phyloP scores from a whole-genome alignment of 2,797 vertebrate genomes.

The Halcyon smyrnensis region DNA sequence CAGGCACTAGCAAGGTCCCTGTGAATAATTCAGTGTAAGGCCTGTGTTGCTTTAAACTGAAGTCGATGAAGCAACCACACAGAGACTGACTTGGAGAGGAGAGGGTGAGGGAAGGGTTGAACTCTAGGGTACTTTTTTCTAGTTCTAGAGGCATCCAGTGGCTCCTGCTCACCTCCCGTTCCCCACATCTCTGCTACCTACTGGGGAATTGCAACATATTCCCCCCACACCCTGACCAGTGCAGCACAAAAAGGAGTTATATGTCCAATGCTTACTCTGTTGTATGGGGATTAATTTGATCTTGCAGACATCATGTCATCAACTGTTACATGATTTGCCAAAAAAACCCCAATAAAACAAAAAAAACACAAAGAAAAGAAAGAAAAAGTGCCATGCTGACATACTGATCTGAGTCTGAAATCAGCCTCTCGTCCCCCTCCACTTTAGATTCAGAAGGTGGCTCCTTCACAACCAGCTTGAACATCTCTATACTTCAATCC shows the following conservation, averaged over 20 bases:
- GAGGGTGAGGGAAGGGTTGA: neutral
- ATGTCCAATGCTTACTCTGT: neutral
- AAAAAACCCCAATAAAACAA: neutral
- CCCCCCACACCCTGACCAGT: neutral
- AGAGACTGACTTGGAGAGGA: neutral
- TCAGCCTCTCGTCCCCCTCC: fast-evolving
- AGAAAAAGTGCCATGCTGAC: neutral
- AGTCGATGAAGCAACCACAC: neutral
- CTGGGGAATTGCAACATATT: fast-evolving
- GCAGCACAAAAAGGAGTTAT: neutral
- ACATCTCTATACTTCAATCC: neutral
- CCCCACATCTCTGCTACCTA: neutral
- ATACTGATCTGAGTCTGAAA: neutral
- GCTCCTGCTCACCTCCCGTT: neutral
- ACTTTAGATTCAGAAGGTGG: neutral
- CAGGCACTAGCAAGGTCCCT: neutral
- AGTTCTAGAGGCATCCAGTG: neutral
- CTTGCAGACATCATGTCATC: neutral
- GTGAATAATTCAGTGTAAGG: neutral
- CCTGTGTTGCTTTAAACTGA: neutral
- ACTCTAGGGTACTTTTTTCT: neutral
- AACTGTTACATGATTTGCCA: neutral
- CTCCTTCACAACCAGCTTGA: neutral
- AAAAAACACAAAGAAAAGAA: fast-evolving
- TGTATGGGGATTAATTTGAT: neutral